Conservation (phyloP, 1,140 invertebrate genomes). For the Drosophila tani region DNA sequence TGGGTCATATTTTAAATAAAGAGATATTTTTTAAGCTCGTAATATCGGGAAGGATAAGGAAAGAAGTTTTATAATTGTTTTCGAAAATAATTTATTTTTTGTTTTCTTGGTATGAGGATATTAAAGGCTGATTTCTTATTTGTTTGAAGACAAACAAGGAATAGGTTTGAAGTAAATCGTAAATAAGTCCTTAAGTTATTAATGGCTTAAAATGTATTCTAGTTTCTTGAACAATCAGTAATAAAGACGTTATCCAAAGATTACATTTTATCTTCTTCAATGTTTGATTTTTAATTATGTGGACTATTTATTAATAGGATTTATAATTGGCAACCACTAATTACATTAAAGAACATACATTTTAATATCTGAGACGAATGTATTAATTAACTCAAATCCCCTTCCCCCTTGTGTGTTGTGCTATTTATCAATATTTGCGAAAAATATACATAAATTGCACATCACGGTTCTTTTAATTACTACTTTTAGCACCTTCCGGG, state of each 20-base stretch:
- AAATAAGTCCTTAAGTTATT: no score
- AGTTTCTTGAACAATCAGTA: no score
- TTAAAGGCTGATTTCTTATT: no score
- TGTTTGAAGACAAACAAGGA: no score
- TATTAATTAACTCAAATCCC: conserved; percentile 7
- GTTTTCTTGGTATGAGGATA: no score
- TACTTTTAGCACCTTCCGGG: conserved; percentile 10
- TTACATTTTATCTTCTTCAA: no score
- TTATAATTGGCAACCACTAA: neutral
- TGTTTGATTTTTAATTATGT: neutral
- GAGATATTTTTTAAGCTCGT: neutral
- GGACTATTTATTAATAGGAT: neutral
- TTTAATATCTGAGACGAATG: neutral
- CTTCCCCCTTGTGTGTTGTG: no score
- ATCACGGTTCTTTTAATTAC: conserved; percentile 30
- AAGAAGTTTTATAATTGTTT: neutral
- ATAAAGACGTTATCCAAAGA: no score
- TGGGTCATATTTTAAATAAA: neutral
- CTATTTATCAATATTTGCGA: conserved; percentile 7
- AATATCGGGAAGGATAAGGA: neutral
- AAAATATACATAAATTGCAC: conserved; percentile 15
- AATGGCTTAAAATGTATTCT: no score
- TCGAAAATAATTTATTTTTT: neutral
- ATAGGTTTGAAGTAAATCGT: no score
- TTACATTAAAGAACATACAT: neutral